Evolutionary conservation across 2,113 vertebrate species (phyloP), one percentile per base, ranked within the genome.

Genomic region (Budorcas taxicolor): DNA sequence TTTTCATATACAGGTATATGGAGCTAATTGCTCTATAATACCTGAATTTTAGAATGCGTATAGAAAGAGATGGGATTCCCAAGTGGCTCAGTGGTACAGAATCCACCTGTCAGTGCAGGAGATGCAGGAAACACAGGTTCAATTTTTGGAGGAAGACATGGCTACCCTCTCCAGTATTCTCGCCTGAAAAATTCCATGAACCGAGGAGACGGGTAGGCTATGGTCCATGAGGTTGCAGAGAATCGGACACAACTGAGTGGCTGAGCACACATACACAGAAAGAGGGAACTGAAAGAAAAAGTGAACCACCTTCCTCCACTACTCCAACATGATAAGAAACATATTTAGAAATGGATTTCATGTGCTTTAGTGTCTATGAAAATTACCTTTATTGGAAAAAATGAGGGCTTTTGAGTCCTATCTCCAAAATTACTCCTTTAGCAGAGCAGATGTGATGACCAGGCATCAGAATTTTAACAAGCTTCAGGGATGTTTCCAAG

Each of bases 401-500:
- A 33, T 3, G 16, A 8, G 27, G 27, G 31, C 85, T 71, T 53
- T 80, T 62, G 36, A 43, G 57, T 57, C 23, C 12, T 55, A 21
- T 5, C 53, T 62, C 23, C 23, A 50, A 40, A 83, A 58, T 40
- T 67, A 21, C 23, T 85, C 7, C 31, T 58, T 84, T 19, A 62
- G 33, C 1, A 27, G 53, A 25, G 19, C 40, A 25, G 31, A 23
- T 4, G 14, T 50, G 33, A 53, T 5, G 29, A 14, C 23, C 5
- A 52, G n/a, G 11, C 78, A 9, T 33, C 80, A 57, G 64, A 15
- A 13, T 50, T 90, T 50, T 25, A 40, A 58, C 4, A 52, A 12
- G 29, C 4, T 31, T 10, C 15, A 5, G 40, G 10, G 13, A 9
- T 13, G 2, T 15, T 53, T 17, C 23, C 55, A 2, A 3, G 1